Evolutionary conservation across 2,113 vertebrate genomes (phyloP).

Genomic region (Trematomus loennbergii): DNA sequence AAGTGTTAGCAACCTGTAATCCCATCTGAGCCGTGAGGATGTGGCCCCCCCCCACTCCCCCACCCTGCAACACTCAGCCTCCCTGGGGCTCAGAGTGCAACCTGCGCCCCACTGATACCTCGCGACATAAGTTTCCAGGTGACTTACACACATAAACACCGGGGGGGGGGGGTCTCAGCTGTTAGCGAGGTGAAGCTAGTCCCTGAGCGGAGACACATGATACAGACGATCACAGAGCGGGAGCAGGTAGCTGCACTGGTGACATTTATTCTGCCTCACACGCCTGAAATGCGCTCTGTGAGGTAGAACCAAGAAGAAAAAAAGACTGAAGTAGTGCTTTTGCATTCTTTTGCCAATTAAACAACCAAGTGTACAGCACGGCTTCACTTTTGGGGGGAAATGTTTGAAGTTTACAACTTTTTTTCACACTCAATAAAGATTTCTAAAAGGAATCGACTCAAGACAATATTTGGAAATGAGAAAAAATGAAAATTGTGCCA

Average conservation of each 20-base stretch:
- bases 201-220: constrained; percentile 45
- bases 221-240: constrained; percentile 14
- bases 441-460: too few species aligned
- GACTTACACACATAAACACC: constrained; percentile 69
- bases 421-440: not conserved
- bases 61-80: not conserved
- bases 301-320: not conserved
- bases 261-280: constrained; percentile 30
- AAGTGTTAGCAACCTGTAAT: constrained; percentile 80
- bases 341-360: not conserved
- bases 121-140: constrained; percentile 73
- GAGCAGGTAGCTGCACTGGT: constrained; percentile 55
- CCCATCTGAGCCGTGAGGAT: constrained; percentile 74
- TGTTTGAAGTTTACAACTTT: not conserved
- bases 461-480: too few species aligned
- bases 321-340: too few species aligned
- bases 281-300: constrained; percentile 17
- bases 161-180: constrained; percentile 69
- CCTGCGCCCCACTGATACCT: constrained; percentile 72
- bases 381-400: not conserved
- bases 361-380: not conserved
- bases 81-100: constrained; percentile 63
- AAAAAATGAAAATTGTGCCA: too few species aligned
- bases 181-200: constrained; percentile 53
- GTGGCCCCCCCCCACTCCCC: not conserved